Percentiles rank a stretch among this genome's conserved stretches.
These are phyloP conservation scores for Siniperca chuatsi DNA, from an alignment of 2,113 vertebrate genomes.

Conservation along the genomic window DNA sequence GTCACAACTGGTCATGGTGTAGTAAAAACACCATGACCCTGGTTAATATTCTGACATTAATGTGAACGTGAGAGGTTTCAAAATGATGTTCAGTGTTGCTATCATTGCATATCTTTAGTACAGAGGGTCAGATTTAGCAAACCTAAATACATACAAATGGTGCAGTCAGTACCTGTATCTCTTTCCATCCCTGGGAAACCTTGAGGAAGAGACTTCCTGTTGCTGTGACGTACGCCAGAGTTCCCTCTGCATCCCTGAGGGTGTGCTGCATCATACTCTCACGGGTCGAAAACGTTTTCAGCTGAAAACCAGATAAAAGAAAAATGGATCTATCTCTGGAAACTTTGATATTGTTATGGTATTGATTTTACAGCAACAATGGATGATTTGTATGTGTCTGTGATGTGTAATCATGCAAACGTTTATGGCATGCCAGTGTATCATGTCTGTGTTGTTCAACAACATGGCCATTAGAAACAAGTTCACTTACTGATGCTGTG, in stretches of 20 bases:
- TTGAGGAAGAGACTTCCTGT: conserved; percentile 91
- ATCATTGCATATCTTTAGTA: neutral
- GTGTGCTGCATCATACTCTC: conserved; percentile 89
- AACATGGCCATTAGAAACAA: neutral
- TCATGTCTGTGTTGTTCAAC: neutral
- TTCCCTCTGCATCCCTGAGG: conserved; percentile 87
- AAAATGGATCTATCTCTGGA: neutral
- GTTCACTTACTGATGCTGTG: conserved; percentile 85
- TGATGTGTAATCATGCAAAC: neutral
- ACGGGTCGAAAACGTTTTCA: conserved; percentile 85
- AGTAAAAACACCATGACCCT: too few species aligned
- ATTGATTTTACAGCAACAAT: neutral
- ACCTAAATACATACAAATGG: neutral
- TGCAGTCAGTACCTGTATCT: conserved; percentile 88
- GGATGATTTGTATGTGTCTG: too few species aligned
- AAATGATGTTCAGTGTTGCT: neutral
- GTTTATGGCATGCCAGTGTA: neutral
- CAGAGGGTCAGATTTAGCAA: neutral
- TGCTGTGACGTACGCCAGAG: conserved; percentile 86
- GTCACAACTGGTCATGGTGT: neutral
- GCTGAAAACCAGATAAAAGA: conserved; percentile 60
- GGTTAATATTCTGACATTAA: neutral
- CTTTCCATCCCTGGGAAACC: conserved; percentile 93
- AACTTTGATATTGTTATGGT: too few species aligned
- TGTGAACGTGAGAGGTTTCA: neutral